Evolutionary conservation across 2,888 invertebrate species (phyloP), one percentile per base, ranked within the genome.

Genomic region (Bembecia ichneumoniformis): DNA sequence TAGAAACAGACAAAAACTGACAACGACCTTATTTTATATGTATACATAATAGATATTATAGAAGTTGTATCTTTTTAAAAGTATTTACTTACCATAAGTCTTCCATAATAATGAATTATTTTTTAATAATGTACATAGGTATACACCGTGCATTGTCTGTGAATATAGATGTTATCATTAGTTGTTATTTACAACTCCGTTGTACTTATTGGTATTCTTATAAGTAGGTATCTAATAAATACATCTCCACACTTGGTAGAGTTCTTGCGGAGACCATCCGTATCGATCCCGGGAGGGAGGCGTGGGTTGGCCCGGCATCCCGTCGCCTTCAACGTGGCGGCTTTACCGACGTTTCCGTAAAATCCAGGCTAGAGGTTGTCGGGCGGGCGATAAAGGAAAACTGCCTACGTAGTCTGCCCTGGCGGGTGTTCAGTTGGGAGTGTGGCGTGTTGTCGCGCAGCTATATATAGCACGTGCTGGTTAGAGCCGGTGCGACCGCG

Each of bases 381-480:
- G 81, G 77, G 82, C 68, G 82, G 80, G 77, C 77, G 82, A 82
- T 80, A 84, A 80, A 82, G 82, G 82, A 74, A 80, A 84, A 82
- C 74, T 82, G 82, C 80, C 80, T 82, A 81, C 81, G 82, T 77
- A 72, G 78, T 65, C 80, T 48, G 50, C 49, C 51, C 80, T 80
- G 80, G 77, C 82, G 75, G 77, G 79, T 77, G 82, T 80, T 78
- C 77, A 76, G 70, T 71, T 75, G 77, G 72, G 61, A 60, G 63
- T 63, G 73, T 67, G 74, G 73, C 71, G 73, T 76, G 82, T 80
- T 82, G 82, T 82, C 80, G 82, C 71, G 64, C 66, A 71, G 68
- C 82, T 86, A 84, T 83, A 86, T 86, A 84, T 84, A 86, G 82
- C 81, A 66, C 75, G 75, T 83, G 83, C 77, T 83, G 77, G 73